These are phyloP conservation scores for Brachionichthys hirsutus DNA, from an alignment of 2,113 vertebrate species.

Conservation along the genomic window DNA sequence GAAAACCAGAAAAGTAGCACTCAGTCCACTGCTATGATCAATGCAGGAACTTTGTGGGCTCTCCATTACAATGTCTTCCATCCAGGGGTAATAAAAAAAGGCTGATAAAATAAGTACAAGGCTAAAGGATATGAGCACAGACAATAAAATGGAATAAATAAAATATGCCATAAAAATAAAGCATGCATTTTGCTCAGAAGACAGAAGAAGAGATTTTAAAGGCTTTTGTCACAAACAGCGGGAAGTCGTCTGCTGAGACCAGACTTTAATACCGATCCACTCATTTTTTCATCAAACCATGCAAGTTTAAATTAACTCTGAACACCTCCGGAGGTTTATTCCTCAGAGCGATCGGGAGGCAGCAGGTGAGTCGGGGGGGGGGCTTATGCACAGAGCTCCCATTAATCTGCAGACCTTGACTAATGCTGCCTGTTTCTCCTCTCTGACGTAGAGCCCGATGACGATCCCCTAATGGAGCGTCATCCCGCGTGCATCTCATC, in stretches of 20 bases:
- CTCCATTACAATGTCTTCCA: too few relatives aligned
- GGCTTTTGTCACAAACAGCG: too few relatives aligned
- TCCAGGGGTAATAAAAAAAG: too few relatives aligned
- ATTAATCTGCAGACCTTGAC: conserved; percentile 33
- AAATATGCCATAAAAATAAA: too few relatives aligned
- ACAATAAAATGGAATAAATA: too few relatives aligned
- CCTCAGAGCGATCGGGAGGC: conserved; percentile 8
- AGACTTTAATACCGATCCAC: background rate
- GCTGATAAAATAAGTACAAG: too few relatives aligned
- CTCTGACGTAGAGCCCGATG: conserved; percentile 26
- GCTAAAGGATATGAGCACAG: too few relatives aligned
- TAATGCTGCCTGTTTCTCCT: conserved; percentile 35
- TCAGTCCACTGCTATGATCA: too few relatives aligned
- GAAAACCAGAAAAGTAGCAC: too few relatives aligned
- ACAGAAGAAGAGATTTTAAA: too few relatives aligned
- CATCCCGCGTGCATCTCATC: conserved; percentile 42
- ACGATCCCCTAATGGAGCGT: conserved; percentile 49
- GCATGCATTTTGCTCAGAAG: too few relatives aligned
- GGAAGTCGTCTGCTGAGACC: background rate
- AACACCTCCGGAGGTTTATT: conserved; percentile 11
- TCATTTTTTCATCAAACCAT: background rate
- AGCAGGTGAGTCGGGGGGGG: conserved; percentile 8
- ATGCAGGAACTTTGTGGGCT: too few relatives aligned
- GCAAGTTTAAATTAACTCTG: background rate
- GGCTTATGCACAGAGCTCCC: conserved; percentile 7